These are phyloP conservation scores for Hanleya hanleyi DNA, from an alignment of 2,888 invertebrate species.

Conservation along the genomic window DNA sequence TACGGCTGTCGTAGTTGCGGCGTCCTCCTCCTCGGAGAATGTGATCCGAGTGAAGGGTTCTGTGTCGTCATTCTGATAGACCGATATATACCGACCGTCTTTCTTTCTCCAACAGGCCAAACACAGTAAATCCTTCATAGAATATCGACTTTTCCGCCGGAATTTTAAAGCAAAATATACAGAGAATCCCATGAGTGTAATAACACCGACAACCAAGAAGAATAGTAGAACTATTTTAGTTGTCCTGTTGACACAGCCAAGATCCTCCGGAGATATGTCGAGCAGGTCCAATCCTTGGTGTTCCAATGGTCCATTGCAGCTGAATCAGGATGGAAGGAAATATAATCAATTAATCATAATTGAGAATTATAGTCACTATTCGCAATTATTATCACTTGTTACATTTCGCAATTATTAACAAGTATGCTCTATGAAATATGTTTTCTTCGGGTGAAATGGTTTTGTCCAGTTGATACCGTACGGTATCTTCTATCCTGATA, in stretches of 20 bases:
- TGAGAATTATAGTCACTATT: no score
- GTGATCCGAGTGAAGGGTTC: neutral
- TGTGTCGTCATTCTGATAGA: neutral
- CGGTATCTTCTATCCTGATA: neutral
- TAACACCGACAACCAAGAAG: neutral
- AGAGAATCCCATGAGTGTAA: neutral
- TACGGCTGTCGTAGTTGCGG: neutral
- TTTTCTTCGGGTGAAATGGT: neutral
- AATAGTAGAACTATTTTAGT: neutral
- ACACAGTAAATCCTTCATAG: neutral
- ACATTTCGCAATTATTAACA: neutral
- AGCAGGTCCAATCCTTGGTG: neutral
- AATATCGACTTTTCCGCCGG: neutral
- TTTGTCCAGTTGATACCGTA: neutral
- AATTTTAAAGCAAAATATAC: neutral
- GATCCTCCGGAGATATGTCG: neutral
- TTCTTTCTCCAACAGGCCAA: neutral
- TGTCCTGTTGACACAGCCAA: neutral
- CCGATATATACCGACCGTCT: neutral
- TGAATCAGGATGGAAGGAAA: no score
- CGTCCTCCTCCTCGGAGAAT: neutral
- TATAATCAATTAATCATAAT: no score
- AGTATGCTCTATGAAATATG: neutral
- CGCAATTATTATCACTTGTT: no score
- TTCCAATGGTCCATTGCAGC: neutral